A percentile compares a stretch with the other conserved stretches of the same genome.
These are phyloP conservation scores for Chrysolina oricalcia DNA, from an alignment of 2,888 invertebrate genomes.

Conservation along the genomic window DNA sequence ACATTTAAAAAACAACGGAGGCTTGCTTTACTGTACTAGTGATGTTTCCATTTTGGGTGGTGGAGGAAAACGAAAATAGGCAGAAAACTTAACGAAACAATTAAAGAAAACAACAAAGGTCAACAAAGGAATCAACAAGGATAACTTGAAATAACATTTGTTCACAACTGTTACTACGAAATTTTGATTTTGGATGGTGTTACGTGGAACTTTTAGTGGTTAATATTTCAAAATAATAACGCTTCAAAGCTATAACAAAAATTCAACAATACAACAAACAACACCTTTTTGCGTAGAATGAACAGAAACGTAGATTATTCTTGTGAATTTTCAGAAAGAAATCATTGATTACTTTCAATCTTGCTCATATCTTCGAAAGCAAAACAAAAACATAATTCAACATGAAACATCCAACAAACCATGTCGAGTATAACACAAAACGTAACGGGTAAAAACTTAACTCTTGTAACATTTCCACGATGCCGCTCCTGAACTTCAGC, in stretches of 20 bases:
- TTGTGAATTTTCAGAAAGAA: neutral
- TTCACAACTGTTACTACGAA: neutral
- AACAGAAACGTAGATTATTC: neutral
- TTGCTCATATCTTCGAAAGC: neutral
- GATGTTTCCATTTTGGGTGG: no score
- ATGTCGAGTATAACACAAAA: neutral
- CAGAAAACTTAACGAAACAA: neutral
- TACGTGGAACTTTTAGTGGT: neutral
- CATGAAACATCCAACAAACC: constrained; percentile 16
- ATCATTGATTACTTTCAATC: no score
- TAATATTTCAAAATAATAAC: neutral
- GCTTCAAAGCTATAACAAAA: neutral
- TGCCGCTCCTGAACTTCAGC: neutral
- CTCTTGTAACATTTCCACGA: neutral
- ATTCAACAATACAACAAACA: neutral
- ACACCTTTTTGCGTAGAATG: neutral
- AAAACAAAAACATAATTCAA: constrained; percentile 31
- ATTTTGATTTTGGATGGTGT: neutral
- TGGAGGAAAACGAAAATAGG: neutral
- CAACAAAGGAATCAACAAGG: neutral
- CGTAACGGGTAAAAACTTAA: constrained; percentile 28
- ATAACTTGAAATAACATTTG: neutral
- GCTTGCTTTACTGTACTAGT: no score
- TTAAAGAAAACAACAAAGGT: neutral
- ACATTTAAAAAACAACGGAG: neutral